These are phyloP conservation scores for Azorinus chamasolen DNA, from an alignment of 2,888 invertebrate species.

Conservation along the genomic window DNA sequence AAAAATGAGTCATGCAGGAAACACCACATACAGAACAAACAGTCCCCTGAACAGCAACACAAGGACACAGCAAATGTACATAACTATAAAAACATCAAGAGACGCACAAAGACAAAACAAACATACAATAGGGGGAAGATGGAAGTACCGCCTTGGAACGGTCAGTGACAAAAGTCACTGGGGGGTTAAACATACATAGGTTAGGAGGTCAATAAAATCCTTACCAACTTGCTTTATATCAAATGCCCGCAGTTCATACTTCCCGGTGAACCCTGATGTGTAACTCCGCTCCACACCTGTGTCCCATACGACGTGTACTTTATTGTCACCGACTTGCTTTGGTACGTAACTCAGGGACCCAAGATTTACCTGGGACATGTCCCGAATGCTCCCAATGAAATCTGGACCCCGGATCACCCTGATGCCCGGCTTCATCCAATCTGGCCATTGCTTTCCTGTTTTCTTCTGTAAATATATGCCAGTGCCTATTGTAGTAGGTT, in stretches of 20 bases:
- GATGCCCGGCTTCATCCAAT: slow-evolving; percentile 65
- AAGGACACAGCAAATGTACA: too few relatives aligned
- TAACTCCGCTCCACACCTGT: slow-evolving; percentile 60
- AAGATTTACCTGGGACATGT: slow-evolving; percentile 32
- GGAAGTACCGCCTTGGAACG: too few relatives aligned
- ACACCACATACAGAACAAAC: too few relatives aligned
- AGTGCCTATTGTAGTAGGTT: too few relatives aligned
- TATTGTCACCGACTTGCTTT: slow-evolving; percentile 44
- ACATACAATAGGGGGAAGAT: too few relatives aligned
- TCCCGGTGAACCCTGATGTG: slow-evolving; percentile 53
- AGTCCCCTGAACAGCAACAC: too few relatives aligned
- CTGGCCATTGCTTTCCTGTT: slow-evolving; percentile 54
- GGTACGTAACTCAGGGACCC: slow-evolving; percentile 62
- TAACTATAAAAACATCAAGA: too few relatives aligned
- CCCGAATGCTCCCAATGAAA: slow-evolving; percentile 39
- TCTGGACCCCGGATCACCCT: slow-evolving; percentile 65
- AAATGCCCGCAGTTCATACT: slow-evolving; percentile 64
- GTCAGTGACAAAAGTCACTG: too few relatives aligned
- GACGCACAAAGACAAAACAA: too few relatives aligned
- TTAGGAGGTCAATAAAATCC: slow-evolving; percentile 1
- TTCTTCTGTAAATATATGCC: too few relatives aligned
- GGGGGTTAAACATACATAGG: too few relatives aligned
- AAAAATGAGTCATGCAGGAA: too few relatives aligned
- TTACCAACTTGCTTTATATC: slow-evolving; percentile 66
- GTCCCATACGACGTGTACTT: slow-evolving; percentile 64